Evolutionary conservation across 2,888 invertebrate species (phyloP).

Genomic region (Dasypolia templi): DNA sequence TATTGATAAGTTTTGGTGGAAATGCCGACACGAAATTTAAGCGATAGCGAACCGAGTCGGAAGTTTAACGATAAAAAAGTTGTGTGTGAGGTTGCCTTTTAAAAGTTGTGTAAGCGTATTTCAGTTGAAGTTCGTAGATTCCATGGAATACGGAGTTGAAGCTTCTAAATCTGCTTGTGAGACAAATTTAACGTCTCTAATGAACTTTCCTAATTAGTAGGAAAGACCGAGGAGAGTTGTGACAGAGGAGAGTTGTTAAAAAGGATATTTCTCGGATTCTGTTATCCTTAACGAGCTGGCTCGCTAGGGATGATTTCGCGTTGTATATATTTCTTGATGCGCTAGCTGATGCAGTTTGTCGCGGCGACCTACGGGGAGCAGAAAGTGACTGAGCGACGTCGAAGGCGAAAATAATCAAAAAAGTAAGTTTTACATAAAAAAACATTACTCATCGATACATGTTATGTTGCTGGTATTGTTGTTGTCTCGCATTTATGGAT

Average conservation of each 20-base stretch:
- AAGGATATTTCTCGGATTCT: too few species aligned
- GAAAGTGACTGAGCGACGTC: too few species aligned
- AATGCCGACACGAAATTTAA: constrained; percentile 19
- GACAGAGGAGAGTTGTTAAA: too few species aligned
- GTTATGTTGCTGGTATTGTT: too few species aligned
- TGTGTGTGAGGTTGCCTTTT: constrained; percentile 12
- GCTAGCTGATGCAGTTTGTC: too few species aligned
- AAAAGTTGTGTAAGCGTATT: constrained; percentile 15
- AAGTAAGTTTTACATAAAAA: too few species aligned
- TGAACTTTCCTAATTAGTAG: constrained; percentile 23
- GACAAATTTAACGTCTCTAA: neutral
- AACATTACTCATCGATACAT: too few species aligned
- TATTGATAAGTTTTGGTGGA: constrained; percentile 16
- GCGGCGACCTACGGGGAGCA: too few species aligned
- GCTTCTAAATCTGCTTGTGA: neutral
- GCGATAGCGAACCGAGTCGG: neutral
- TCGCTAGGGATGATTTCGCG: too few species aligned
- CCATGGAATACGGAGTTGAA: constrained; percentile 18
- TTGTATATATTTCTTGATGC: neutral
- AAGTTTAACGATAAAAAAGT: constrained; percentile 34
- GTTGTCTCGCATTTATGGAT: too few species aligned
- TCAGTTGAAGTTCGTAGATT: constrained; percentile 34
- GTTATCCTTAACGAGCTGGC: too few species aligned
- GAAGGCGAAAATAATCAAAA: neutral
- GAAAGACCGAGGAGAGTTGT: too few species aligned